A percentile compares a stretch with the other conserved stretches of the same genome.
phyloP scores from a whole-genome alignment of 2,797 vertebrate genomes.

The Diceros bicornis region DNA sequence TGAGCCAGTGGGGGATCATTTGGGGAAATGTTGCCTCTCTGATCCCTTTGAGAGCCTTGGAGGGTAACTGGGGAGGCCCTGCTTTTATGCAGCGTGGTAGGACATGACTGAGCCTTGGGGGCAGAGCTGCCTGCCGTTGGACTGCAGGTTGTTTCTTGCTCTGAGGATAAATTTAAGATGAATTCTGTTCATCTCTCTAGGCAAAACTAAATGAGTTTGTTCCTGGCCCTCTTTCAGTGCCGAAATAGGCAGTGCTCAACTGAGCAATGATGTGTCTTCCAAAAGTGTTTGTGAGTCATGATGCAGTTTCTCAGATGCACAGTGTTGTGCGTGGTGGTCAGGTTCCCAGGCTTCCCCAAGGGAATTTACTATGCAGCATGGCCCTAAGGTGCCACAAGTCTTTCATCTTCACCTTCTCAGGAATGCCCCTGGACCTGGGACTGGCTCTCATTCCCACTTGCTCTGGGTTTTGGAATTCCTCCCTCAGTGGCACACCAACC shows the following conservation, averaged over 20 bases:
- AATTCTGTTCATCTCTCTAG: constrained; percentile 69
- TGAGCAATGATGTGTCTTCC: constrained; percentile 62
- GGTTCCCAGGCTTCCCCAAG: neutral
- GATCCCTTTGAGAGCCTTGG: neutral
- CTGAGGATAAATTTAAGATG: constrained; percentile 16
- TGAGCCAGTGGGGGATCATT: neutral
- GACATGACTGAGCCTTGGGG: neutral
- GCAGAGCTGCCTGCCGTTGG: neutral
- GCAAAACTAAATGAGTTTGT: constrained; percentile 67
- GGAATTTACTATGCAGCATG: neutral
- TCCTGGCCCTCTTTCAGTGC: constrained; percentile 67
- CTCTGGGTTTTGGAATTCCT: neutral
- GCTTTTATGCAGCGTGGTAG: accelerated
- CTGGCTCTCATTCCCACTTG: neutral
- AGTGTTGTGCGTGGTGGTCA: neutral
- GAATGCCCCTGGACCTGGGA: neutral
- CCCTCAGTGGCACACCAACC: neutral
- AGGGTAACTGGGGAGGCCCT: neutral
- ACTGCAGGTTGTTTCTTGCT: constrained; percentile 28
- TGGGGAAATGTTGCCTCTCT: neutral
- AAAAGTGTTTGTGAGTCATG: constrained; percentile 57
- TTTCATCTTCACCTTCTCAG: neutral
- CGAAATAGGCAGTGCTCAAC: constrained; percentile 34
- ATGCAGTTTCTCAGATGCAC: neutral
- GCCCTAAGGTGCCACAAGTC: neutral